These are phyloP conservation scores for Crambe crambe DNA, from an alignment of 37 sponge, comb jelly and placozoan species.

Conservation along the genomic window DNA sequence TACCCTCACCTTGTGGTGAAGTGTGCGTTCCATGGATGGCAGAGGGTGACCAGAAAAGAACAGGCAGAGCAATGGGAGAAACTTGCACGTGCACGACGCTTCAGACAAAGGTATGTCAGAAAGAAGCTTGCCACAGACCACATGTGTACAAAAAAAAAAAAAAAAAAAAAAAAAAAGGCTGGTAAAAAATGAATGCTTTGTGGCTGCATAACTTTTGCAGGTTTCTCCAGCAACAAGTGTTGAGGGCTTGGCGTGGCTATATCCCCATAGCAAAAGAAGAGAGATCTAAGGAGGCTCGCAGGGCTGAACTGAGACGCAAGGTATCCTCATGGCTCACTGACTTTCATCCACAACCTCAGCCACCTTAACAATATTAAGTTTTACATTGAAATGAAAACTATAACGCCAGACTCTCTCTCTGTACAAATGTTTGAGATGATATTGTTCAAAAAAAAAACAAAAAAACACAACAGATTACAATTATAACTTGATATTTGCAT, in stretches of 20 bases:
- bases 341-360: conserved; percentile 49
- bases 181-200: too few relatives aligned
- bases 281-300: conserved; percentile 42
- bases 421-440: too few relatives aligned
- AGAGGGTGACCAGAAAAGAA: conserved; percentile 32
- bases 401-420: too few relatives aligned
- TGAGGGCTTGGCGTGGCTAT: conserved; percentile 49
- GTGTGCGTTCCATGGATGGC: conserved; percentile 51
- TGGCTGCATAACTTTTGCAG: conserved; percentile 14
- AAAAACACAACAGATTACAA: too few relatives aligned
- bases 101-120: conserved; percentile 10
- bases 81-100: conserved; percentile 41
- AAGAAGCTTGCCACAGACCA: background rate
- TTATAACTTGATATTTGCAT: too few relatives aligned
- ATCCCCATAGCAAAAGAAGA: conserved; percentile 70
- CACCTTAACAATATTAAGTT: too few relatives aligned
- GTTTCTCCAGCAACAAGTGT: conserved; percentile 24
- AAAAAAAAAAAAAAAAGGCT: too few relatives aligned
- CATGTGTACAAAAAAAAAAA: too few relatives aligned
- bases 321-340: conserved; percentile 79
- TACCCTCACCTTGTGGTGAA: conserved; percentile 6
- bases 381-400: too few relatives aligned
- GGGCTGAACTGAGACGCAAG: conserved; percentile 69
- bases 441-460: too few relatives aligned
- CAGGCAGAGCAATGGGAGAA: conserved; percentile 50